These are phyloP conservation scores for Tapera naevia DNA, from an alignment of 2,797 vertebrate species.

Conservation along the genomic window DNA sequence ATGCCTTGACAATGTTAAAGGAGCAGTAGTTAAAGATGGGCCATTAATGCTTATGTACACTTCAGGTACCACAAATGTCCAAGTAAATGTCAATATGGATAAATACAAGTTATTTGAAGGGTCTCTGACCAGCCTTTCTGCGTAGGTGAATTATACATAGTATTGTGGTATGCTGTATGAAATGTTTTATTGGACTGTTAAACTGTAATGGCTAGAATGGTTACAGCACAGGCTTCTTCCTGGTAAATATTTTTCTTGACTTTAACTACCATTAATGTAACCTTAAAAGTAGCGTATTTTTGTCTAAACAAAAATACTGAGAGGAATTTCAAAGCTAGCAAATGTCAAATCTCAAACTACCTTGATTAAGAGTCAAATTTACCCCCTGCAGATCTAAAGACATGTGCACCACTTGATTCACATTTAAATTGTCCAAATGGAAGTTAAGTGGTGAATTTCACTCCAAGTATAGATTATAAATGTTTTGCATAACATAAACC, in stretches of 20 bases:
- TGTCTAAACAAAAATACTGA: background rate
- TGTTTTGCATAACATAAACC: slow-evolving; percentile 14
- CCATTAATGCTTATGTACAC: background rate
- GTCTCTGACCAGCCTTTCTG: background rate
- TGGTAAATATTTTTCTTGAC: background rate
- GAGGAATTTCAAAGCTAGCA: background rate
- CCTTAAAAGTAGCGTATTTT: background rate
- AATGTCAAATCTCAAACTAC: background rate
- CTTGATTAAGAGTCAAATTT: slow-evolving; percentile 32
- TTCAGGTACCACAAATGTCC: background rate
- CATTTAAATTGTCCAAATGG: slow-evolving; percentile 40
- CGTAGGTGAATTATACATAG: background rate
- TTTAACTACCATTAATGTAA: background rate
- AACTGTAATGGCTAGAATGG: background rate
- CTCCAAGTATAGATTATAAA: slow-evolving; percentile 2
- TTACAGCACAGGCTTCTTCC: background rate
- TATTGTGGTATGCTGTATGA: background rate
- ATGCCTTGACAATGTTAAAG: background rate
- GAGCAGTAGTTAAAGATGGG: background rate
- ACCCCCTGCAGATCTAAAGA: background rate
- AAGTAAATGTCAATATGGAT: background rate
- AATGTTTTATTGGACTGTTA: background rate
- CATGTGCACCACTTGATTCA: background rate
- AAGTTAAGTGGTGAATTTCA: slow-evolving; percentile 16
- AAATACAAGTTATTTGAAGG: background rate